Conservation (phyloP, 2,113 vertebrate species). For the Myanophis thanlyinensis region DNA sequence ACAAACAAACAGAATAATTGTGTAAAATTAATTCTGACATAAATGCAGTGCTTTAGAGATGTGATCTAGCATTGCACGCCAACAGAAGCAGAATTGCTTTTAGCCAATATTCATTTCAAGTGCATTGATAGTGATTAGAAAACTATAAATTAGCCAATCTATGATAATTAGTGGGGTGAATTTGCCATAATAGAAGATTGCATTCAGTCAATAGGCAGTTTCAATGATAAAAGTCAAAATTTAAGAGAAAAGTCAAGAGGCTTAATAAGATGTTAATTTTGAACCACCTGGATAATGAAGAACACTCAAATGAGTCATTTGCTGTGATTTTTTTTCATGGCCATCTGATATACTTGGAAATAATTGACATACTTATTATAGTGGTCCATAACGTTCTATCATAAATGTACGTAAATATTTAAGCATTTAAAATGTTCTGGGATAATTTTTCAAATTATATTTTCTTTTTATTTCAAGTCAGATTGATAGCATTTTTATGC, state of each 20-base stretch:
- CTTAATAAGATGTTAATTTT: constrained; percentile 18
- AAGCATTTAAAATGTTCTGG: background rate
- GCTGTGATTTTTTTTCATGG: background rate
- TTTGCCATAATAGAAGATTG: constrained; percentile 7
- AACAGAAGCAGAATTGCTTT: background rate
- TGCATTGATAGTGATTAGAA: background rate
- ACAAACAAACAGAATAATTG: background rate
- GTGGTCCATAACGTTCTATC: background rate
- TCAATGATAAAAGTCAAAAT: constrained; percentile 9
- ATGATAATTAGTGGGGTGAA: constrained; percentile 14
- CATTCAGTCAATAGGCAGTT: background rate
- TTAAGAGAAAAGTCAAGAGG: background rate
- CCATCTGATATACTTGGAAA: background rate
- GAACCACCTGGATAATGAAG: background rate
- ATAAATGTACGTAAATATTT: background rate
- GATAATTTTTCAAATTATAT: background rate
- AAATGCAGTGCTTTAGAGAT: background rate
- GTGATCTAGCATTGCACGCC: background rate
- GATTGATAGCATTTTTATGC: background rate
- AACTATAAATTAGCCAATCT: constrained; percentile 16
- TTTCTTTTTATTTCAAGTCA: background rate
- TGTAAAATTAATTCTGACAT: background rate
- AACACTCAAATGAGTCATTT: background rate
- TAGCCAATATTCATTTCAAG: constrained; percentile 6
- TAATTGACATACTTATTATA: background rate